phyloP scores from a whole-genome alignment of 2,797 vertebrate genomes.

The Amblyraja radiata region DNA sequence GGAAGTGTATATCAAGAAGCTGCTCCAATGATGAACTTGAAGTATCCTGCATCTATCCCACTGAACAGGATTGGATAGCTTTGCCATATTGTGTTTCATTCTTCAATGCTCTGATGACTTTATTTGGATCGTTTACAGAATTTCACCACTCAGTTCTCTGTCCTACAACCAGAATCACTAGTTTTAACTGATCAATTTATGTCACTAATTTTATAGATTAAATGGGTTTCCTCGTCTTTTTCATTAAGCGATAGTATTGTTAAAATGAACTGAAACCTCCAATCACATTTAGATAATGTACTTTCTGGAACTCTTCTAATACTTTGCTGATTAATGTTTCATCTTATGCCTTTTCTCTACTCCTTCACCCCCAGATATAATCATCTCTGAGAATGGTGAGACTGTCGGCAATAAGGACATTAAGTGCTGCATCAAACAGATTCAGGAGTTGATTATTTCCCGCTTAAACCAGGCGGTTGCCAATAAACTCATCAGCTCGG shows the following conservation, averaged over 20 bases:
- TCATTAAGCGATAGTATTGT: neutral
- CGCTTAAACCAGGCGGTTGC: slow-evolving; percentile 89
- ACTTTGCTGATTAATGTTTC: no score
- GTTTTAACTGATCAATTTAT: neutral
- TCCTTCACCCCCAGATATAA: slow-evolving; percentile 64
- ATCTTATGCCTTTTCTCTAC: no score
- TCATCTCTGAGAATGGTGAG: slow-evolving; percentile 81
- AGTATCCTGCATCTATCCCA: neutral
- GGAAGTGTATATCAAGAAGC: neutral
- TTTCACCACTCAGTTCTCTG: neutral
- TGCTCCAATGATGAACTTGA: neutral
- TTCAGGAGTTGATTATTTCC: slow-evolving; percentile 90
- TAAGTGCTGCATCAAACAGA: slow-evolving; percentile 87
- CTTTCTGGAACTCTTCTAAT: neutral
- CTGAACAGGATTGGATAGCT: neutral
- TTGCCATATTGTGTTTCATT: neutral
- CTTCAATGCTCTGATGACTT: neutral
- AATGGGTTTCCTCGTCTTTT: neutral
- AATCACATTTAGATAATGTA: neutral
- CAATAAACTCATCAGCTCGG: slow-evolving; percentile 89
- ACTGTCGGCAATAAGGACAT: slow-evolving; percentile 82
- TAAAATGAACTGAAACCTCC: neutral
- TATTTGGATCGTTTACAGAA: neutral
- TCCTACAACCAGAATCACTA: neutral
- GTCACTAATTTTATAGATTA: neutral